phyloP scores from a whole-genome alignment of 1,140 invertebrate genomes.

The Drosophila kepulauana region DNA sequence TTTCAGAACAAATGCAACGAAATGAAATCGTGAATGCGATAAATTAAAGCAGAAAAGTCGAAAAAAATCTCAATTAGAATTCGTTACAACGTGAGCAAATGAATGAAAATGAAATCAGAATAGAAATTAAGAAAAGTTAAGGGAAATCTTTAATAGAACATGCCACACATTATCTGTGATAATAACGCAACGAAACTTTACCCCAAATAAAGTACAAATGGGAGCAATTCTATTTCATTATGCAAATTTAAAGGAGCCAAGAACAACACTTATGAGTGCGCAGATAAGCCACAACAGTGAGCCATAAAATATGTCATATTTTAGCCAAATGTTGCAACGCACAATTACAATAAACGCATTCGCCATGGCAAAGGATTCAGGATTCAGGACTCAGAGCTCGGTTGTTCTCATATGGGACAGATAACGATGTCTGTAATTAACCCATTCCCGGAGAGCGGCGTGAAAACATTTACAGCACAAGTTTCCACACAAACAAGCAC shows the following conservation, averaged over 20 bases:
- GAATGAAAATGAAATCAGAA: background rate
- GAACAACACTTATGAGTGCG: background rate
- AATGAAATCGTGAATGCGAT: slow-evolving; percentile 36
- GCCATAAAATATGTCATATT: slow-evolving; percentile 81
- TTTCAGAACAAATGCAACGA: slow-evolving; percentile 36
- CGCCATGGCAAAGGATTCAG: slow-evolving; percentile 24
- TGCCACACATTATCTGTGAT: slow-evolving; percentile 58
- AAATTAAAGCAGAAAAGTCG: slow-evolving; percentile 46
- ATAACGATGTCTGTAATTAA: slow-evolving; percentile 57
- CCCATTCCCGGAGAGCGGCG: slow-evolving; percentile 45
- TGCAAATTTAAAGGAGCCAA: slow-evolving; percentile 34
- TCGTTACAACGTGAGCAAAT: slow-evolving; percentile 37
- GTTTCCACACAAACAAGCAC: slow-evolving; percentile 19
- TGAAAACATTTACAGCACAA: slow-evolving; percentile 66
- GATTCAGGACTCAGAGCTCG: slow-evolving; percentile 22
- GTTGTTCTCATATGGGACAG: slow-evolving; percentile 50
- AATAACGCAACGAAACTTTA: slow-evolving; percentile 65
- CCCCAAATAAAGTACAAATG: slow-evolving; percentile 83
- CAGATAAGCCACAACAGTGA: slow-evolving; percentile 53
- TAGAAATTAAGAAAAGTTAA: background rate
- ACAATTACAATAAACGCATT: slow-evolving; percentile 75
- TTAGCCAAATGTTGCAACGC: slow-evolving; percentile 49
- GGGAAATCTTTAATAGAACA: slow-evolving; percentile 11
- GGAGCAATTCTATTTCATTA: slow-evolving; percentile 84
- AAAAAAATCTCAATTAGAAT: slow-evolving; percentile 56